A percentile compares a stretch with the other conserved stretches of the same genome.
Conservation (phyloP, 1,140 invertebrate genomes). For the Aphaenogaster rudis region DNA sequence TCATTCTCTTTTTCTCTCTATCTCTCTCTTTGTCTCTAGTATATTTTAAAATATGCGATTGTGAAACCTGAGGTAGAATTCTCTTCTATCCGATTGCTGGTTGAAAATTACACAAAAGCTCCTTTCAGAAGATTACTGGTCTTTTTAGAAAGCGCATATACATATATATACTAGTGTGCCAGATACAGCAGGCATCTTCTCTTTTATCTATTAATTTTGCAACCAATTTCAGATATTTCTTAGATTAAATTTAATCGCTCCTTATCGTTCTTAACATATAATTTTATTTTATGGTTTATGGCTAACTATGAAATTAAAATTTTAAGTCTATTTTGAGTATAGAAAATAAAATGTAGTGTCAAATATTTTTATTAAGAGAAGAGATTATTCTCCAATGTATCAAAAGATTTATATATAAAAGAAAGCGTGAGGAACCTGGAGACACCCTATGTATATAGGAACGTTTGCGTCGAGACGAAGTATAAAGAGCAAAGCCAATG, state of each 20-base stretch:
- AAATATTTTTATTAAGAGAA: neutral
- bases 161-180: neutral
- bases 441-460: constrained; percentile 14
- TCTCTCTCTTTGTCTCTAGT: neutral
- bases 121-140: constrained; percentile 14
- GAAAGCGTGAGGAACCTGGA: neutral
- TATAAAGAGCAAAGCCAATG: constrained; percentile 72
- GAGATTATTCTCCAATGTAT: neutral
- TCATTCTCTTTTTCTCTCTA: neutral
- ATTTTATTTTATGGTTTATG: neutral
- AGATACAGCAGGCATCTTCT: neutral
- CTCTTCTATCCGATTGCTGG: constrained; percentile 35
- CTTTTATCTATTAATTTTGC: neutral
- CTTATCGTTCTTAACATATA: neutral
- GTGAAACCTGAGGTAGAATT: constrained; percentile 9
- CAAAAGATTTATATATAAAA: constrained; percentile 2
- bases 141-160: constrained; percentile 7
- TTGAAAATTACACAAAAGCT: constrained; percentile 29
- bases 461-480: constrained; percentile 58
- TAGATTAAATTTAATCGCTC: neutral
- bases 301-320: neutral
- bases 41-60: constrained; percentile 22
- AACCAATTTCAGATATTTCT: neutral
- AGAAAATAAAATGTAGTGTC: neutral
- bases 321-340: neutral